Conservation (phyloP, 2,888 invertebrate genomes). For the Spisula solida region DNA sequence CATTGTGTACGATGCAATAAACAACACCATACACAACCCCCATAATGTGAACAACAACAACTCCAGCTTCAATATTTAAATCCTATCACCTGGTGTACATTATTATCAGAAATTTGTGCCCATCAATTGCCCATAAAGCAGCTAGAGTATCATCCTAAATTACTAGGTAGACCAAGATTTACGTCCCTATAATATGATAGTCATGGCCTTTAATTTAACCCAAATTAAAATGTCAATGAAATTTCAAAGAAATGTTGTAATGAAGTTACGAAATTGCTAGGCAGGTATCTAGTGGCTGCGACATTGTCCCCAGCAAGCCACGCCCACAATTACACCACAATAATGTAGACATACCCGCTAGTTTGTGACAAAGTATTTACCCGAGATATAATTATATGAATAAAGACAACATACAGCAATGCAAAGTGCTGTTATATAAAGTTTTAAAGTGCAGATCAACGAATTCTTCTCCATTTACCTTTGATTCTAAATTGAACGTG, state of each 20-base stretch:
- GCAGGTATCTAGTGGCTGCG: slow-evolving; percentile 27
- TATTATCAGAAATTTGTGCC: slow-evolving; percentile 1
- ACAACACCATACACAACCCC: background rate
- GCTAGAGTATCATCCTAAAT: slow-evolving; percentile 36
- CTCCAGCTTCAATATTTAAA: background rate
- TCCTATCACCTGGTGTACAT: slow-evolving; percentile 13
- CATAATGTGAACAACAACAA: background rate
- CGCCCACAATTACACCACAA: slow-evolving; percentile 43
- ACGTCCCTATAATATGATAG: slow-evolving; percentile 41
- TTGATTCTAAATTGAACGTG: background rate
- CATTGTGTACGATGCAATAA: background rate
- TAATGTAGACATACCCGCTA: slow-evolving; percentile 17
- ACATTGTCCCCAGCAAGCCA: slow-evolving; percentile 7
- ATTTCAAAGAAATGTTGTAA: slow-evolving; percentile 47
- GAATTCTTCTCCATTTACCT: background rate
- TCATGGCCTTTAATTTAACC: slow-evolving; percentile 44
- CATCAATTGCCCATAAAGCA: slow-evolving; percentile 42
- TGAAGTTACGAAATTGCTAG: slow-evolving; percentile 38
- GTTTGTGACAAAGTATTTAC: background rate
- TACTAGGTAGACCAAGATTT: slow-evolving; percentile 38
- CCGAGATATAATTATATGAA: background rate
- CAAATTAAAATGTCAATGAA: slow-evolving; percentile 47
- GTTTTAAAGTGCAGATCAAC: background rate
- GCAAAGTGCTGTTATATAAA: slow-evolving; percentile 11
- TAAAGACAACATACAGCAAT: slow-evolving; percentile 8